Conservation (phyloP, 2,888 invertebrate genomes). For the Platycheirus rosarum region DNA sequence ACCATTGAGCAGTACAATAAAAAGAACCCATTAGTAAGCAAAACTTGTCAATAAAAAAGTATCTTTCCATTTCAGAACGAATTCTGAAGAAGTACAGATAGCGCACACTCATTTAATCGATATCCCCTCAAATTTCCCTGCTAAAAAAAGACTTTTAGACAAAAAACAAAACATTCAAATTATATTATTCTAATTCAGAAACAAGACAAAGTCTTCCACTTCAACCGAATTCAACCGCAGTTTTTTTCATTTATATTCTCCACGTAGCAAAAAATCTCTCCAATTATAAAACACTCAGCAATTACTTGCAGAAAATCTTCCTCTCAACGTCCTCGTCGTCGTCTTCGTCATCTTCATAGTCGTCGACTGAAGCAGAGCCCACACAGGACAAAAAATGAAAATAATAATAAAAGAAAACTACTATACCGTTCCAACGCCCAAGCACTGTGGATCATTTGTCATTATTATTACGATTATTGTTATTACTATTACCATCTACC, state of each 20-base stretch:
- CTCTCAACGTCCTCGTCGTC: slow-evolving; percentile 9
- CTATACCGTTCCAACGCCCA: slow-evolving; percentile 61
- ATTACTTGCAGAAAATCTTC: slow-evolving; percentile 68
- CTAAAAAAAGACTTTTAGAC: neutral
- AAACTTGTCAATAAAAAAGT: too few species aligned
- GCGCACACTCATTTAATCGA: slow-evolving; percentile 20
- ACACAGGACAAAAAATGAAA: slow-evolving; percentile 59
- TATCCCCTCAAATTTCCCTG: slow-evolving; percentile 8
- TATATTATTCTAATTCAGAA: slow-evolving; percentile 22
- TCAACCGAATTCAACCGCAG: neutral
- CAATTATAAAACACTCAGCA: slow-evolving; percentile 69
- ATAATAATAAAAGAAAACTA: slow-evolving; percentile 67
- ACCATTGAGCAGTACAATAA: too few species aligned
- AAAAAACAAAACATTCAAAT: slow-evolving; percentile 1
- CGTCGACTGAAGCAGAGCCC: neutral
- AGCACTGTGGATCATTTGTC: slow-evolving; percentile 67
- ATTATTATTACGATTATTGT: slow-evolving; percentile 74
- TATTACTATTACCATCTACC: slow-evolving; percentile 62
- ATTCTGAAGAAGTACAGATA: slow-evolving; percentile 14
- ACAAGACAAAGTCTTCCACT: neutral
- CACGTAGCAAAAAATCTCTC: slow-evolving; percentile 52
- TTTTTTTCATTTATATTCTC: slow-evolving; percentile 41
- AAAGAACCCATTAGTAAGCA: too few species aligned
- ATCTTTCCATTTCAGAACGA: too few species aligned
- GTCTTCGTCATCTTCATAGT: neutral